Conservation (phyloP, 2,797 vertebrate species). For the Alca torda region DNA sequence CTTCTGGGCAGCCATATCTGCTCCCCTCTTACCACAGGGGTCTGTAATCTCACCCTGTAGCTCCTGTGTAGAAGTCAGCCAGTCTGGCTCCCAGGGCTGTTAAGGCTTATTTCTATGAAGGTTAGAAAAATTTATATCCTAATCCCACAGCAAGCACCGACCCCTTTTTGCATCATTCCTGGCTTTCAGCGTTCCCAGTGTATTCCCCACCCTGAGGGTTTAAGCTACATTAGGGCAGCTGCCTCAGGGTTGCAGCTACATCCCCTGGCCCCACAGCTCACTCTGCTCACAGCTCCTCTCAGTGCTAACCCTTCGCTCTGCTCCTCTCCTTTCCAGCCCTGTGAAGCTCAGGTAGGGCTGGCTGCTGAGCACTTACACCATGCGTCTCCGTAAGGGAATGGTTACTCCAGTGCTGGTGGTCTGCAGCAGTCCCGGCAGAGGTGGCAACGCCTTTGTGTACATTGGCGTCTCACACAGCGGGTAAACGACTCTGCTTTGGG, state of each 20-base stretch:
- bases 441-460: not conserved
- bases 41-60: not conserved
- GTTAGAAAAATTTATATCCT: not conserved
- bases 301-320: not conserved
- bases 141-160: not conserved
- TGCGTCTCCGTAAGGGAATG: accelerated
- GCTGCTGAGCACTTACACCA: not conserved
- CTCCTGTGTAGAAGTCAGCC: not conserved
- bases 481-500: too few species aligned
- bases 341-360: not conserved
- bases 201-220: not conserved
- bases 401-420: not conserved
- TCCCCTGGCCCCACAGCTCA: not conserved
- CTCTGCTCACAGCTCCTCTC: not conserved
- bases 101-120: not conserved
- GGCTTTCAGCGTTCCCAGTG: not conserved
- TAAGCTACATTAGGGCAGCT: not conserved
- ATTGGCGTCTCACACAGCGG: too few species aligned
- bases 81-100: not conserved
- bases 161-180: not conserved
- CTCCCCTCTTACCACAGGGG: not conserved
- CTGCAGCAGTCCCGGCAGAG: not conserved
- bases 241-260: not conserved
- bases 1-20: not conserved
- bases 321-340: not conserved